Conservation (phyloP, 2,888 invertebrate genomes). For the Eupeodes latifasciatus region DNA sequence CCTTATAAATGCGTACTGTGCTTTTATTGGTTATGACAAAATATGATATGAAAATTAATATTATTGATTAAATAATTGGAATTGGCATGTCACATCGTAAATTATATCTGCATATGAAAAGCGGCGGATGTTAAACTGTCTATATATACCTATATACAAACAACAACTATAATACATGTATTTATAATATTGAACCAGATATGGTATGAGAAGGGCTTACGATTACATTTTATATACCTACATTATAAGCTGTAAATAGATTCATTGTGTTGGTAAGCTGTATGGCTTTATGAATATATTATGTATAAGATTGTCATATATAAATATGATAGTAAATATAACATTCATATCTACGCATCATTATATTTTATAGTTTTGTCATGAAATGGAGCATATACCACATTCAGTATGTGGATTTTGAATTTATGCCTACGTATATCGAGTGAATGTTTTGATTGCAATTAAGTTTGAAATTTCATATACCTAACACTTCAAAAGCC, state of each 20-base stretch:
- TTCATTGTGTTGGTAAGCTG: constrained; percentile 34
- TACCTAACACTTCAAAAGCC: background rate
- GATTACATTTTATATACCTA: background rate
- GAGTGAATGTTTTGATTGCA: constrained; percentile 64
- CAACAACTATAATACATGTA: background rate
- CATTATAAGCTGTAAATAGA: constrained; percentile 25
- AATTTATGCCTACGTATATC: constrained; percentile 65
- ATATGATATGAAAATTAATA: constrained; percentile 84
- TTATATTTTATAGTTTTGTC: constrained; percentile 42
- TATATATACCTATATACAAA: background rate
- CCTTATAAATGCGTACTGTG: constrained; percentile 78
- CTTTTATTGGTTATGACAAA: constrained; percentile 84
- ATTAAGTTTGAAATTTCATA: constrained; percentile 57
- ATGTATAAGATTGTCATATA: background rate
- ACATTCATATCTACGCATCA: background rate
- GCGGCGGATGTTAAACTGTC: constrained; percentile 71
- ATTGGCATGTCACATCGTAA: constrained; percentile 82
- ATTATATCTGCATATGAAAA: constrained; percentile 78
- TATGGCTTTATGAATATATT: background rate
- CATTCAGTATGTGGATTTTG: constrained; percentile 20
- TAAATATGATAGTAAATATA: background rate
- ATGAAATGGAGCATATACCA: constrained; percentile 11
- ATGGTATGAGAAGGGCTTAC: constrained; percentile 2
- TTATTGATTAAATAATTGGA: constrained; percentile 85
- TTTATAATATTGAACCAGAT: background rate